Evolutionary conservation across 2,888 invertebrate species (phyloP).

Genomic region (Drosophila kokeensis): DNA sequence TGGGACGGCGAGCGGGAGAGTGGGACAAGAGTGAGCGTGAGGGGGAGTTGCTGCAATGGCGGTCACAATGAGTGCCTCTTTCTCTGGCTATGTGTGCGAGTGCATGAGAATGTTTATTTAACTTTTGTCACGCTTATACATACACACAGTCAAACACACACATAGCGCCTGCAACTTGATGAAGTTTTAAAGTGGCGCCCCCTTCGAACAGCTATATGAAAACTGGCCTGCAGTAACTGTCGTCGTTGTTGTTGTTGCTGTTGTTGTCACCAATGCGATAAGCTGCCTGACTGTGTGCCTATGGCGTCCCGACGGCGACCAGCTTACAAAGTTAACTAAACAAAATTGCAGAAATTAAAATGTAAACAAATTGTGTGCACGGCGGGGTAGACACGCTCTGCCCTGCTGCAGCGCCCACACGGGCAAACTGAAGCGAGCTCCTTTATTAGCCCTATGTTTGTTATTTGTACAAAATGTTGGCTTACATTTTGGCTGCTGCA

Average conservation of each 20-base stretch:
- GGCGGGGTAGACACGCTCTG: conserved; percentile 46
- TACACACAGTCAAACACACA: conserved; percentile 27
- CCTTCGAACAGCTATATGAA: conserved; percentile 27
- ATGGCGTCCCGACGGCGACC: conserved; percentile 59
- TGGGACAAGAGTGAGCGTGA: conserved; percentile 27
- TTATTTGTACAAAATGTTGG: conserved; percentile 62
- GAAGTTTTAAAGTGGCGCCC: conserved; percentile 66
- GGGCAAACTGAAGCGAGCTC: conserved; percentile 38
- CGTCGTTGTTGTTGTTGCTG: conserved; percentile 19
- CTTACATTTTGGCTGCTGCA: conserved; percentile 59
- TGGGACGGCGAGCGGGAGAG: not conserved
- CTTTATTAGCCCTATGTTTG: conserved; percentile 61
- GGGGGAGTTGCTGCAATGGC: conserved; percentile 60
- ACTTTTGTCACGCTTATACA: conserved; percentile 75
- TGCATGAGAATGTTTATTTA: conserved; percentile 54
- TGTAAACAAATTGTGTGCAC: conserved; percentile 79
- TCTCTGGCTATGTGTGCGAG: conserved; percentile 21
- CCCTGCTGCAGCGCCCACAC: conserved; percentile 22
- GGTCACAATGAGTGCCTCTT: conserved; percentile 56
- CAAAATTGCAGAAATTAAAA: conserved; percentile 82
- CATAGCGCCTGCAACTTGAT: conserved; percentile 54
- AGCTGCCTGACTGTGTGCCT: conserved; percentile 57
- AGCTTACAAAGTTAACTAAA: conserved; percentile 67
- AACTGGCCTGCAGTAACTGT: conserved; percentile 36
- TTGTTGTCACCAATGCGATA: conserved; percentile 66